A percentile compares a stretch with the other conserved stretches of the same genome.
These are phyloP conservation scores for Leptobrachium leishanense DNA, from an alignment of 2,113 vertebrate species.

Conservation along the genomic window DNA sequence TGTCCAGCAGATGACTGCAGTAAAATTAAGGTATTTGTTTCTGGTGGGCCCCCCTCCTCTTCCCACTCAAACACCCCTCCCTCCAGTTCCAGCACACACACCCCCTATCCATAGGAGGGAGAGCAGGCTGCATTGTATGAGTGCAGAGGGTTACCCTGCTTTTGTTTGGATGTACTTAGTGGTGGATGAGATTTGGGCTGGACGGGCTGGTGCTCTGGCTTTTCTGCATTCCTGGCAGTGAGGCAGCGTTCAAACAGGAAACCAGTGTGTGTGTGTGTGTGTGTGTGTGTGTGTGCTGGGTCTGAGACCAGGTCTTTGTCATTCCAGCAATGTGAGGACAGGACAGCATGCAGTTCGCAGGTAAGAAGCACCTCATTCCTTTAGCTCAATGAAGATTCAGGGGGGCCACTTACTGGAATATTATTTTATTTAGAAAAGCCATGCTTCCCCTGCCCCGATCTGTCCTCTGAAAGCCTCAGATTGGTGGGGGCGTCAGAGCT, in stretches of 20 bases:
- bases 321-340: constrained; percentile 59
- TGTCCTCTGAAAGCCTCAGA: too few relatives aligned
- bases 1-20: background rate
- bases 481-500: too few relatives aligned
- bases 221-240: constrained; percentile 72
- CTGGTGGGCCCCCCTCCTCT: constrained; percentile 39
- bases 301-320: constrained; percentile 52
- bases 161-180: constrained; percentile 63
- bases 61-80: constrained; percentile 13
- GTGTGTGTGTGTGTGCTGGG: background rate
- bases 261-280: background rate
- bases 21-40: background rate
- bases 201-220: constrained; percentile 65
- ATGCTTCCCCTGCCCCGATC: too few relatives aligned
- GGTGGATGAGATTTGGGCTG: constrained; percentile 50
- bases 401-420: too few relatives aligned
- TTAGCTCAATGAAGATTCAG: too few relatives aligned
- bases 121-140: constrained; percentile 35
- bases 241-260: constrained; percentile 49
- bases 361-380: constrained; percentile 59
- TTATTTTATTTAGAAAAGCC: too few relatives aligned
- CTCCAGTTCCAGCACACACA: constrained; percentile 11
- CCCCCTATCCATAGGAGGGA: constrained; percentile 51
- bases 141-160: constrained; percentile 49
- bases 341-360: constrained; percentile 69